Evolutionary conservation across 2,888 invertebrate species (phyloP).

Genomic region (Sipha maydis): DNA sequence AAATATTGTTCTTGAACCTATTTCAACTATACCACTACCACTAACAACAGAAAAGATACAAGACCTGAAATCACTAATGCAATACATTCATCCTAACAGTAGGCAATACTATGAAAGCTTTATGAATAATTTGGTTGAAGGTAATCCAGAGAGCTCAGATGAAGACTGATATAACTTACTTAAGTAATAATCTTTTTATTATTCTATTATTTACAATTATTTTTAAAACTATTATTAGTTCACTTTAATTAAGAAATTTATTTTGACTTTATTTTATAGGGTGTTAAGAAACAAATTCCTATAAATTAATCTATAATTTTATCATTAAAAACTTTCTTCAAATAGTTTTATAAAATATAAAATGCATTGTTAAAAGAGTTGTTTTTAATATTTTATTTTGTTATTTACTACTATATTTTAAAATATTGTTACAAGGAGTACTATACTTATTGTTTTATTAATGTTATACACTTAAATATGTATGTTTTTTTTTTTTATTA

Average conservation of each 20-base stretch:
- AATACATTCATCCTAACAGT: constrained; percentile 10
- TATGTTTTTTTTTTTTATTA: too few species aligned
- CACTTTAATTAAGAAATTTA: neutral
- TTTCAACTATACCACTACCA: constrained; percentile 15
- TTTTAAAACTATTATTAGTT: neutral
- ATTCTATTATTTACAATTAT: neutral
- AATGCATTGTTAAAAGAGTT: too few species aligned
- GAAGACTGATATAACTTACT: neutral
- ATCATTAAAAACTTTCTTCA: too few species aligned
- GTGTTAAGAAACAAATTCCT: neutral
- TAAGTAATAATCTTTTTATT: neutral
- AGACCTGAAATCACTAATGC: constrained; percentile 19
- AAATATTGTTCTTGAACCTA: constrained; percentile 19
- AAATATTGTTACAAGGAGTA: too few species aligned
- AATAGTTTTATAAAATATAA: too few species aligned
- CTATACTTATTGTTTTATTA: too few species aligned
- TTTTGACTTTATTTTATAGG: neutral
- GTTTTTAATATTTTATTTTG: too few species aligned
- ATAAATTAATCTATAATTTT: too few species aligned
- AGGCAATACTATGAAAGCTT: constrained; percentile 26
- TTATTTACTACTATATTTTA: too few species aligned
- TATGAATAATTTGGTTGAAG: constrained; percentile 14
- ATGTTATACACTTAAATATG: too few species aligned
- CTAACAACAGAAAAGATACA: constrained; percentile 22
- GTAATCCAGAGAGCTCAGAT: constrained; percentile 19